These are phyloP conservation scores for Mormyrops boulengeri DNA, from an alignment of 2,797 vertebrate species.

Conservation along the genomic window DNA sequence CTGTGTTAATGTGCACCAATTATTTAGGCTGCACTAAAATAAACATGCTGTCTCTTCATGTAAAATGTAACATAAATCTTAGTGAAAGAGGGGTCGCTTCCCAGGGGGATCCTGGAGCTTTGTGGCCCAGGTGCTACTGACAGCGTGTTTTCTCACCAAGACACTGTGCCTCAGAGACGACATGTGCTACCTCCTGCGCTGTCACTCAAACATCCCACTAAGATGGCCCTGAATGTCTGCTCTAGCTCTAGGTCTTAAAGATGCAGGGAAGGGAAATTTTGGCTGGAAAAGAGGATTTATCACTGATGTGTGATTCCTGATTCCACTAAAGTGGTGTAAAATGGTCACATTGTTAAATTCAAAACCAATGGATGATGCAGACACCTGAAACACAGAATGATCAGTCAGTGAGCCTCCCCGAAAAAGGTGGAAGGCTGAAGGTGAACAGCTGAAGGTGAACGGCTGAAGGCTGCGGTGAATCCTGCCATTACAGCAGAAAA, in stretches of 20 bases:
- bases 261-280: neutral
- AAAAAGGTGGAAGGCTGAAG: neutral
- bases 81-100: neutral
- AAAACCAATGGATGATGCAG: neutral
- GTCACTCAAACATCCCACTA: neutral
- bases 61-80: neutral
- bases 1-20: neutral
- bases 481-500: neutral
- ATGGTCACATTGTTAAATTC: neutral
- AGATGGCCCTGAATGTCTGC: neutral
- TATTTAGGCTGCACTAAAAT: neutral
- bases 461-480: neutral
- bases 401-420: neutral
- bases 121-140: slow-evolving; percentile 37
- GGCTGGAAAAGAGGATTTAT: neutral
- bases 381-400: neutral
- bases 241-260: neutral
- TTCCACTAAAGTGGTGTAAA: neutral
- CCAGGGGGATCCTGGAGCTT: neutral
- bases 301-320: neutral
- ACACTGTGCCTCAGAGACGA: slow-evolving; percentile 14
- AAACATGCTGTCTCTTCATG: neutral
- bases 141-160: slow-evolving; percentile 29
- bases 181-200: slow-evolving; percentile 21
- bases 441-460: neutral